These are phyloP conservation scores for Luperina nickerlii DNA, from an alignment of 2,888 invertebrate species.

Conservation along the genomic window DNA sequence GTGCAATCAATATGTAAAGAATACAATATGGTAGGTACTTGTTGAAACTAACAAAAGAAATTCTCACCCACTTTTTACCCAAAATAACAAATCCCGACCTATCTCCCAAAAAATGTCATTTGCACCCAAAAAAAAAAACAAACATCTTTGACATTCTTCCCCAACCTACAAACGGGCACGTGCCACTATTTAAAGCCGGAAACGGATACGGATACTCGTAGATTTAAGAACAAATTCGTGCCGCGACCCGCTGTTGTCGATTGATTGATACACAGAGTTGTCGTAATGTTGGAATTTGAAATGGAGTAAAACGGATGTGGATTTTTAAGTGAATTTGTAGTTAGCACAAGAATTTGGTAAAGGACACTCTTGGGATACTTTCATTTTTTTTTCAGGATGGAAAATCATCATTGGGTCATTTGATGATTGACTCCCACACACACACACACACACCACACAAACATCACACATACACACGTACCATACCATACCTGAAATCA, in stretches of 20 bases:
- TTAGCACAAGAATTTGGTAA: neutral
- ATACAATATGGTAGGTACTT: too few species aligned
- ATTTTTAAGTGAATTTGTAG: conserved; percentile 2
- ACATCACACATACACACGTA: too few species aligned
- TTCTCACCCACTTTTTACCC: neutral
- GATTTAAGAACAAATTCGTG: conserved; percentile 73
- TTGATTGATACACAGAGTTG: conserved; percentile 63
- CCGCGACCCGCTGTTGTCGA: conserved; percentile 64
- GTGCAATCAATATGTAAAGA: too few species aligned
- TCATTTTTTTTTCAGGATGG: too few species aligned
- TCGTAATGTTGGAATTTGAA: conserved; percentile 2
- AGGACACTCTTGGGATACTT: neutral
- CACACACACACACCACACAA: too few species aligned
- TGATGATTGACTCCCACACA: too few species aligned
- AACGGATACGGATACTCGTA: conserved; percentile 67
- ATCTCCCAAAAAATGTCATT: conserved; percentile 31
- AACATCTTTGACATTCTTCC: conserved; percentile 39
- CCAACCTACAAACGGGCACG: conserved; percentile 43
- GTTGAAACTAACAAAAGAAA: neutral
- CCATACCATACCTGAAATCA: too few species aligned
- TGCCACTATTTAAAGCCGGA: conserved; percentile 65
- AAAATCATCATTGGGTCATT: too few species aligned
- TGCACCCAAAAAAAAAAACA: conserved; percentile 42
- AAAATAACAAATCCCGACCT: conserved; percentile 16
- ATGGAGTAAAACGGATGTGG: conserved; percentile 27